Evolutionary conservation across 2,797 vertebrate species (phyloP).

Genomic region (Gadopsis bispinosus): DNA sequence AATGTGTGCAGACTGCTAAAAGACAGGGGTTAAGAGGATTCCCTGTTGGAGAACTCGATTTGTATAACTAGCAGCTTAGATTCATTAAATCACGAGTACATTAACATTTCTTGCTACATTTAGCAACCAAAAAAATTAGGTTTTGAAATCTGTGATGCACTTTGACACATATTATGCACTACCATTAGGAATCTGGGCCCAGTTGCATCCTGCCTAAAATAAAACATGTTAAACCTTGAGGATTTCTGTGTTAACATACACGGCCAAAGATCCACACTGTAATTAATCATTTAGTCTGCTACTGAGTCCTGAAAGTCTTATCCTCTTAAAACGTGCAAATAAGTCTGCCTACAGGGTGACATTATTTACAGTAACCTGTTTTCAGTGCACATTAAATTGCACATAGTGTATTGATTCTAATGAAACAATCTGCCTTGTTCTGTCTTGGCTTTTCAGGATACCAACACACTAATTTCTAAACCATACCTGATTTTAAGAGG

Average conservation of each 20-base stretch:
- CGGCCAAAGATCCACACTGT: not conserved
- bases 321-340: constrained; percentile 34
- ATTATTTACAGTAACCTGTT: constrained; percentile 21
- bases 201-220: constrained; percentile 8
- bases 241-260: not conserved
- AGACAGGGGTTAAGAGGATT: constrained; percentile 27
- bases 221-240: constrained; percentile 8
- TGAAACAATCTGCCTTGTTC: not conserved
- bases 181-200: not conserved
- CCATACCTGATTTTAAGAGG: not conserved
- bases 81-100: not conserved
- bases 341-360: constrained; percentile 3
- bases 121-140: not conserved
- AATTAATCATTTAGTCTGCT: constrained; percentile 24
- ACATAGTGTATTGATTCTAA: constrained; percentile 1
- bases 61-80: not conserved
- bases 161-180: not conserved
- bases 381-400: not conserved
- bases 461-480: not conserved
- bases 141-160: not conserved
- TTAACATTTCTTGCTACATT: not conserved
- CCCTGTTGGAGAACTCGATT: not conserved
- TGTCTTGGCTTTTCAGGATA: constrained; percentile 12
- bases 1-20: constrained; percentile 6
- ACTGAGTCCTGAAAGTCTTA: not conserved